Percentiles rank a stretch among this genome's conserved stretches.
These are phyloP conservation scores for Tetragonula clypearis DNA, from an alignment of 1,140 invertebrate genomes.

Conservation along the genomic window DNA sequence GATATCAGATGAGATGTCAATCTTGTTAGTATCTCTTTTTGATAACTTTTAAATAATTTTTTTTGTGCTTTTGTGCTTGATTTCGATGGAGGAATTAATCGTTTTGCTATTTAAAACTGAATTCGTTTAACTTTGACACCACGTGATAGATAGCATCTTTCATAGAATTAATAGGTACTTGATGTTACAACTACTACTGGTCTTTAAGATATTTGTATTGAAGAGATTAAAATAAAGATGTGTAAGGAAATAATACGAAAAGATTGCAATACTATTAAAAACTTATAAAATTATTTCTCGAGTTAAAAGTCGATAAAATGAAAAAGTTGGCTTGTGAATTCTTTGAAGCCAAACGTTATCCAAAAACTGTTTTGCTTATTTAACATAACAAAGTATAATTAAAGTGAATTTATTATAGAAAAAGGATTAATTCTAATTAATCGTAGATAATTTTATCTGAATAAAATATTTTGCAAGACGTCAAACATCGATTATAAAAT, in stretches of 20 bases:
- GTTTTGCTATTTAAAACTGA: neutral
- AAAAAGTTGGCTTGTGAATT: neutral
- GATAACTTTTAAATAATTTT: neutral
- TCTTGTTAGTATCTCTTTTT: neutral
- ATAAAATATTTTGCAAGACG: neutral
- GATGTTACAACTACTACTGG: too few relatives aligned
- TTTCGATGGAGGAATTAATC: neutral
- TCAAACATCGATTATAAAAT: neutral
- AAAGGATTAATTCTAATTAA: neutral
- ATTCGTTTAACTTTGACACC: too few relatives aligned
- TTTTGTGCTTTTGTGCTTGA: neutral
- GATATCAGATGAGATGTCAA: neutral
- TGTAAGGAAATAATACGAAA: neutral
- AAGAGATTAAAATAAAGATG: neutral
- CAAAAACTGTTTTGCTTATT: neutral
- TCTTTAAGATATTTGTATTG: too few relatives aligned
- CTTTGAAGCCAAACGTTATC: neutral
- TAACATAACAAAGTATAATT: neutral
- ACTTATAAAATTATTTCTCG: too few relatives aligned
- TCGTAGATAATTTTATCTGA: neutral
- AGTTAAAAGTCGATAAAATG: neutral
- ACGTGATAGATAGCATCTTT: neutral
- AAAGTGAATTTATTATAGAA: neutral
- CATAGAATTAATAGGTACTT: neutral
- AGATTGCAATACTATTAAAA: too few relatives aligned